Percentiles rank a stretch among this genome's conserved stretches.
Conservation (phyloP, 2,113 vertebrate genomes). For the Isurus oxyrinchus region DNA sequence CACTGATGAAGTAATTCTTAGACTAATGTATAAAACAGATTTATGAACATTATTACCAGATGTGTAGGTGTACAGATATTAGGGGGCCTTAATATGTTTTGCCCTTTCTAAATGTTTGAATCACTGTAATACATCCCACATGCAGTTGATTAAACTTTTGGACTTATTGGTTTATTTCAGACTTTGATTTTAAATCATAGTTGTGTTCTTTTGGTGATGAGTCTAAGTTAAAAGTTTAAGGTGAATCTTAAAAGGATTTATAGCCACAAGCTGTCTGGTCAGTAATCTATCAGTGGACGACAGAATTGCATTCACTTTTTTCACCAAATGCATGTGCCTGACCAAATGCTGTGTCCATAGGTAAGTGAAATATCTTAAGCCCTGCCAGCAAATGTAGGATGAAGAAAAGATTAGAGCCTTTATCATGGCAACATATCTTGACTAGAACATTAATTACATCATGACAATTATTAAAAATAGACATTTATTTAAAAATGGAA, state of each 20-base stretch:
- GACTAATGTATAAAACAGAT: not conserved
- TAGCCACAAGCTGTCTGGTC: not conserved
- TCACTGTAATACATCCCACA: not conserved
- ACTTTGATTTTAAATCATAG: not conserved
- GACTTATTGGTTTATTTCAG: not conserved
- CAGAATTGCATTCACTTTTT: not conserved
- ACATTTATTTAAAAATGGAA: not conserved
- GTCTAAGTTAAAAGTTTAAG: not conserved
- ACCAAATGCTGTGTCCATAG: not conserved
- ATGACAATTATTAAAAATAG: not conserved
- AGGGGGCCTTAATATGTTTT: not conserved
- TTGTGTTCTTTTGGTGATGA: not conserved
- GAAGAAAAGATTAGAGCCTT: not conserved
- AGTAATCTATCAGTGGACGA: not conserved
- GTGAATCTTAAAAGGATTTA: not conserved
- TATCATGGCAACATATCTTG: not conserved
- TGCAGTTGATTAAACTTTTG: not conserved
- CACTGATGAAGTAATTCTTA: not conserved
- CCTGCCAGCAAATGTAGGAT: not conserved
- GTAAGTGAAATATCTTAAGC: not conserved
- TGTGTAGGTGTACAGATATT: not conserved
- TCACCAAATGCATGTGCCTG: not conserved
- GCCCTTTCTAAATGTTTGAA: not conserved
- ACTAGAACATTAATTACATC: not conserved
- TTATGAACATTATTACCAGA: not conserved